Evolutionary conservation across 2,888 invertebrate genomes (phyloP).

Genomic region (Platypus cylindrus): DNA sequence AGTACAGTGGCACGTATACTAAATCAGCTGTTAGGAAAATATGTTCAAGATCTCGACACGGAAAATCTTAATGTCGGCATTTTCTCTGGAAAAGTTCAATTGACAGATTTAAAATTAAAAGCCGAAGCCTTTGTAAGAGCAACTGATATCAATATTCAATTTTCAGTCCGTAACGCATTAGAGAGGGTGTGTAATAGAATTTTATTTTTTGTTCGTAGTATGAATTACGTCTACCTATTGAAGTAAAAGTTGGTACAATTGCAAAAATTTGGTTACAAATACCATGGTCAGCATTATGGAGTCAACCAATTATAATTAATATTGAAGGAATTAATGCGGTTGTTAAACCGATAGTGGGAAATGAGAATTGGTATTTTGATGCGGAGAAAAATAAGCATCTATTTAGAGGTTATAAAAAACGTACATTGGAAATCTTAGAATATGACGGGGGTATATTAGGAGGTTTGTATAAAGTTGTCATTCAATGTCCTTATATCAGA

Average conservation of each 20-base stretch:
- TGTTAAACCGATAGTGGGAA: slow-evolving; percentile 49
- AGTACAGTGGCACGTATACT: slow-evolving; percentile 66
- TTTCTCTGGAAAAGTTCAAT: slow-evolving; percentile 66
- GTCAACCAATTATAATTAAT: slow-evolving; percentile 56
- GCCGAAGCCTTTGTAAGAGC: slow-evolving; percentile 65
- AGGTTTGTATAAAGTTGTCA: slow-evolving; percentile 22
- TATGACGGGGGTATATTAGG: slow-evolving; percentile 45
- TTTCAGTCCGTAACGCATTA: neutral
- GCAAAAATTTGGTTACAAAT: slow-evolving; percentile 63
- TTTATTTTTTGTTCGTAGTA: slow-evolving; percentile 50
- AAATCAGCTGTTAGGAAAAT: slow-evolving; percentile 69
- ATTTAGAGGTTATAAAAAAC: slow-evolving; percentile 58
- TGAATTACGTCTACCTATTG: slow-evolving; percentile 66
- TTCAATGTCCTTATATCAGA: too few species aligned
- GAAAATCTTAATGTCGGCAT: slow-evolving; percentile 76
- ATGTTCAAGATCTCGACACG: slow-evolving; percentile 69
- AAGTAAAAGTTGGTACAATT: slow-evolving; percentile 68
- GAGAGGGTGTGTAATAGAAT: neutral
- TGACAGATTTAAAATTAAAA: slow-evolving; percentile 64
- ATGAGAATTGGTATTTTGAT: slow-evolving; percentile 54
- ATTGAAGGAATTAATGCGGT: slow-evolving; percentile 67
- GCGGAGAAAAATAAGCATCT: slow-evolving; percentile 60
- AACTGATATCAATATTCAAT: neutral
- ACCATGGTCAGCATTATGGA: slow-evolving; percentile 67
- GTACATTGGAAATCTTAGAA: slow-evolving; percentile 55